phyloP scores from a whole-genome alignment of 2,797 vertebrate genomes.

The Silurus lanzhouensis region DNA sequence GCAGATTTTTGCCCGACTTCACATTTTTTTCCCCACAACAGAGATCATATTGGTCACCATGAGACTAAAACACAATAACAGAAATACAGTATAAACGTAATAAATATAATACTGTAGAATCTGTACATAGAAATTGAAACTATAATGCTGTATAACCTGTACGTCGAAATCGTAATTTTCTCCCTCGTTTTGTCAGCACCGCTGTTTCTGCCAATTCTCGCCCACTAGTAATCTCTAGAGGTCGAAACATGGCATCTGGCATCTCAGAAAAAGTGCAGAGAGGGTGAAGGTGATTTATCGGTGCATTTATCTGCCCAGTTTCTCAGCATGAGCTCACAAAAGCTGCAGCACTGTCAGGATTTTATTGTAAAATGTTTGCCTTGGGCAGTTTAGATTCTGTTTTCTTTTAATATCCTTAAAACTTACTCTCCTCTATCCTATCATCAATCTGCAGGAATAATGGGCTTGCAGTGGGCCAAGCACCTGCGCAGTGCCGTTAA shows the following conservation, averaged over 20 bases:
- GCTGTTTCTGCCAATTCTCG: neutral
- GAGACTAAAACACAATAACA: neutral
- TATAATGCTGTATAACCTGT: neutral
- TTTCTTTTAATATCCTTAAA: no score
- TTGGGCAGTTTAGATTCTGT: no score
- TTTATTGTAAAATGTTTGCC: no score
- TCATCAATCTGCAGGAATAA: slow-evolving; percentile 80
- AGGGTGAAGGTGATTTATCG: no score
- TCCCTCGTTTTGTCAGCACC: neutral
- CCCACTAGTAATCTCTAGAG: neutral
- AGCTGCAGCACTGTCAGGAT: neutral
- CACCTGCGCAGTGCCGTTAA: slow-evolving; percentile 85
- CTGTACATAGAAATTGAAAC: no score
- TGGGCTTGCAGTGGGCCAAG: slow-evolving; percentile 97
- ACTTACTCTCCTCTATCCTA: no score
- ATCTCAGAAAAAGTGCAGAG: neutral
- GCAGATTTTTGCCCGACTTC: neutral
- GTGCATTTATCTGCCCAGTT: neutral
- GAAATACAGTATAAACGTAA: neutral
- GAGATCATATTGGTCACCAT: neutral
- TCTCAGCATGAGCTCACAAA: neutral
- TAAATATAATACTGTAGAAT: no score
- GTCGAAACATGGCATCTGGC: neutral
- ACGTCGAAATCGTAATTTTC: neutral
- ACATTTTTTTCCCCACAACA: neutral